phyloP scores from a whole-genome alignment of 2,888 invertebrate species.

The Ceraclea dissimilis region DNA sequence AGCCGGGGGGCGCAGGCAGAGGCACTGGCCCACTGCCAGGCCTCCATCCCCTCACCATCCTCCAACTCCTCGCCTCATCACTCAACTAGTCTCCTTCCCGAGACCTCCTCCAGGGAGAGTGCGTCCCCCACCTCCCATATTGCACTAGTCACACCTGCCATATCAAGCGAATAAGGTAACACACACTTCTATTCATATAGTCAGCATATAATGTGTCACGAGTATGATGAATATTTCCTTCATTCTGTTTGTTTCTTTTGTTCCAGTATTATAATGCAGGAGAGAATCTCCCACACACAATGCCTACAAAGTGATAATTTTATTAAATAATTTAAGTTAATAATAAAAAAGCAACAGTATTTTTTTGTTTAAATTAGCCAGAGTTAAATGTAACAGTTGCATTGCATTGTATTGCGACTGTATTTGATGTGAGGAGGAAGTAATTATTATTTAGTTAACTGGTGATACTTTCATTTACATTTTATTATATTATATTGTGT shows the following conservation, averaged over 20 bases:
- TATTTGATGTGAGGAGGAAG: not conserved
- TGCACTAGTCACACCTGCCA: conserved; percentile 48
- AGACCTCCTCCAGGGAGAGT: conserved; percentile 23
- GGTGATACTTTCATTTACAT: not conserved
- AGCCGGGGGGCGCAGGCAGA: conserved; percentile 4
- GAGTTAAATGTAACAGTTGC: not conserved
- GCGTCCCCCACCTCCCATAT: conserved; percentile 43
- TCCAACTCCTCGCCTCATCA: conserved; percentile 26
- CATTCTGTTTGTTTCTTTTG: not conserved
- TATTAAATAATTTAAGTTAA: not conserved
- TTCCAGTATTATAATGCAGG: not conserved
- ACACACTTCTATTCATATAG: not conserved
- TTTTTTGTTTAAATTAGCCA: not conserved
- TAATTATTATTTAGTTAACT: not conserved
- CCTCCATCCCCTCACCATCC: conserved; percentile 16
- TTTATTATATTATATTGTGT: not conserved
- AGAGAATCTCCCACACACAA: not conserved
- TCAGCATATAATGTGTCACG: too few species aligned
- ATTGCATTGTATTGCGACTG: too few species aligned
- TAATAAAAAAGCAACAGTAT: not conserved
- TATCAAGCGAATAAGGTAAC: conserved; percentile 14
- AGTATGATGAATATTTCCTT: too few species aligned
- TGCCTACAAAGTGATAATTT: not conserved
- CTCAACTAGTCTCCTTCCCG: conserved; percentile 29
- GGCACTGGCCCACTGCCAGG: conserved; percentile 28